These are phyloP conservation scores for Lycaon pictus DNA, from an alignment of 2,113 vertebrate genomes.

Conservation along the genomic window DNA sequence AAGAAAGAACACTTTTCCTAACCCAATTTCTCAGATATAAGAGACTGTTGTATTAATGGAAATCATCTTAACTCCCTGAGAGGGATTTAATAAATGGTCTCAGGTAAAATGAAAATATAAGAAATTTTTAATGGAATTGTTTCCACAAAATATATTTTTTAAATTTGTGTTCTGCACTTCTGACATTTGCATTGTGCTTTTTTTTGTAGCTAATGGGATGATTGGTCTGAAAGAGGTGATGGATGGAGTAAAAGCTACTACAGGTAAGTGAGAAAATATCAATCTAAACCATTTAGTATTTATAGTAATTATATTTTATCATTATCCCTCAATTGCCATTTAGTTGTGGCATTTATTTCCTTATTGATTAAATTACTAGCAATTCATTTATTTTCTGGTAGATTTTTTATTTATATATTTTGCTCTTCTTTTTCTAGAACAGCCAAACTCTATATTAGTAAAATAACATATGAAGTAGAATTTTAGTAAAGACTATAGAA, in stretches of 20 bases:
- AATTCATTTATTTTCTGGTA: background rate
- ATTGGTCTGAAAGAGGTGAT: conserved; percentile 22
- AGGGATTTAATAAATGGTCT: background rate
- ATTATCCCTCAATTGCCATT: background rate
- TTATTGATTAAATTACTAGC: background rate
- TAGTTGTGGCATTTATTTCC: background rate
- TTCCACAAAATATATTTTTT: background rate
- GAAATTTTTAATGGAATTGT: background rate
- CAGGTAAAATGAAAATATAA: background rate
- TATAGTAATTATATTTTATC: background rate
- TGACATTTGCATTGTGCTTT: background rate
- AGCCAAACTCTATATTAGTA: background rate
- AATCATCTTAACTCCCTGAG: background rate
- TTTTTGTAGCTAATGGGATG: conserved; percentile 32
- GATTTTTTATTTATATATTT: background rate
- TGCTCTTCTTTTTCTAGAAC: background rate
- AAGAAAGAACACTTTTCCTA: background rate
- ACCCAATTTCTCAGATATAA: background rate
- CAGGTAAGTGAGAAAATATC: conserved; percentile 22
- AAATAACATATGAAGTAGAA: background rate
- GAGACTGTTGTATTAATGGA: background rate
- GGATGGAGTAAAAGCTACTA: background rate
- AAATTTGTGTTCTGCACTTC: background rate
- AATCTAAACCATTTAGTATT: background rate
- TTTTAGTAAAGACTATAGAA: background rate